These are phyloP conservation scores for Sebastes matsubarae DNA, from an alignment of 2,797 vertebrate genomes.

Conservation along the genomic window DNA sequence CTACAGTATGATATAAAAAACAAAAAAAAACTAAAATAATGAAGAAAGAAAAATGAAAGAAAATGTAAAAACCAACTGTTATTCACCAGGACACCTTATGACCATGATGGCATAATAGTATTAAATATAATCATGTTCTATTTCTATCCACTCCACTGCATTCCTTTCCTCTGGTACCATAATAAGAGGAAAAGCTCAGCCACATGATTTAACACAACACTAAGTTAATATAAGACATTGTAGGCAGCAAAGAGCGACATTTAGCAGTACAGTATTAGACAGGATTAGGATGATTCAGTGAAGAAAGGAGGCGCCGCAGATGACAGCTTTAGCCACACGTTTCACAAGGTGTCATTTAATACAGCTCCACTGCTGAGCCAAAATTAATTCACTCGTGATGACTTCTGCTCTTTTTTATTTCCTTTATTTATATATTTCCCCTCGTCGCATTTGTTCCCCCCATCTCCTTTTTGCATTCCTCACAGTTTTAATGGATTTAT, in stretches of 20 bases:
- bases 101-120: not conserved
- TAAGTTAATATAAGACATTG: constrained; percentile 42
- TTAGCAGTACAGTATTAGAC: constrained; percentile 67
- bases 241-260: constrained; percentile 58
- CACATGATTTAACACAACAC: constrained; percentile 65
- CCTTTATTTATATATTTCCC: constrained; percentile 57
- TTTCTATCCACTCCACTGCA: constrained; percentile 24
- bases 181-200: constrained; percentile 29
- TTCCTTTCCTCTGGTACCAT: constrained; percentile 15
- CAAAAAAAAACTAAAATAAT: too few relatives aligned
- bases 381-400: constrained; percentile 65
- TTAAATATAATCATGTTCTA: constrained; percentile 29
- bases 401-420: constrained; percentile 54
- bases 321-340: constrained; percentile 73
- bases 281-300: constrained; percentile 72
- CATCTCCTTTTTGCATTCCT: constrained; percentile 5
- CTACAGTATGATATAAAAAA: too few relatives aligned
- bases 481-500: constrained; percentile 57
- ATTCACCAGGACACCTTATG: not conserved
- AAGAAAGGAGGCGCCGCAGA: constrained; percentile 58
- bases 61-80: not conserved
- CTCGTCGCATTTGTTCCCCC: constrained; percentile 15
- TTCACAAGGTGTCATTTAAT: constrained; percentile 73
- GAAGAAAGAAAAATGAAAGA: too few relatives aligned
- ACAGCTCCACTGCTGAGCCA: constrained; percentile 42